Percentiles rank a stretch among this genome's conserved stretches.
Conservation (phyloP, 2,113 vertebrate genomes). For the Calypte anna region DNA sequence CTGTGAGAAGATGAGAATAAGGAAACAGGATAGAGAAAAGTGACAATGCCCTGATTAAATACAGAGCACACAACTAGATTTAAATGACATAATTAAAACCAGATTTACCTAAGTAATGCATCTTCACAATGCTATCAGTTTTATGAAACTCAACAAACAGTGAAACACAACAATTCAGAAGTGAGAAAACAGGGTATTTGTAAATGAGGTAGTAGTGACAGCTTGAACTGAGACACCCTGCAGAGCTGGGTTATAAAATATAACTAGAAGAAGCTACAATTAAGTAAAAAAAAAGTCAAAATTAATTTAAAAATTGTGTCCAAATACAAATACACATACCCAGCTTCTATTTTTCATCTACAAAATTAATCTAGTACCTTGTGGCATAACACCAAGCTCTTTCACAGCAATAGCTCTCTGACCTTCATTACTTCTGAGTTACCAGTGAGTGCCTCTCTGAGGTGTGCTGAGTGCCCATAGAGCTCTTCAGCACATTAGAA, state of each 20-base stretch:
- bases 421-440: background rate
- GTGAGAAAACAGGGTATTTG: background rate
- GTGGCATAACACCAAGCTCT: background rate
- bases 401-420: background rate
- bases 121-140: background rate
- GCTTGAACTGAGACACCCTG: background rate
- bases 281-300: background rate
- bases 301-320: background rate
- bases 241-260: background rate
- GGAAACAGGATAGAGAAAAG: constrained; percentile 31
- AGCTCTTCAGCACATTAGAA: background rate
- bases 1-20: constrained; percentile 13
- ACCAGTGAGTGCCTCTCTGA: background rate
- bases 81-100: background rate
- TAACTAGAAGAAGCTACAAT: background rate
- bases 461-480: background rate
- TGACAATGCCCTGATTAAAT: constrained; percentile 52
- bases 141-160: background rate
- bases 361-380: background rate
- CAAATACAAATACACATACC: background rate
- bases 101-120: background rate
- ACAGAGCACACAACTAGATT: constrained; percentile 4
- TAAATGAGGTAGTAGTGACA: background rate
- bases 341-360: background rate
- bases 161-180: background rate